phyloP scores from a whole-genome alignment of 2,113 vertebrate genomes.

The Vicugna pacos region DNA sequence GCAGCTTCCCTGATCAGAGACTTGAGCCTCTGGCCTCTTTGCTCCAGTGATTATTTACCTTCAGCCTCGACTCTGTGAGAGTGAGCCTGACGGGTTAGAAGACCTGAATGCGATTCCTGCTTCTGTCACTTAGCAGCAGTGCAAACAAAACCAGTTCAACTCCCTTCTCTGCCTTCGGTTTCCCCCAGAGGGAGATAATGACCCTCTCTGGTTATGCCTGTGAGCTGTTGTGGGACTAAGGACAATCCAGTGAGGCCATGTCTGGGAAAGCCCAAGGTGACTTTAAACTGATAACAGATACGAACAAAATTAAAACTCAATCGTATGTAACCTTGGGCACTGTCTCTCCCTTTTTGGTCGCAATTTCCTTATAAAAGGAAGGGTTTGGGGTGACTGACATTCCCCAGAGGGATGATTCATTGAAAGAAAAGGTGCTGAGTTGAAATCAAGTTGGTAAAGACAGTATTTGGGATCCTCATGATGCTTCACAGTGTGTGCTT shows the following conservation, averaged over 20 bases:
- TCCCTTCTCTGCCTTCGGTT: not conserved
- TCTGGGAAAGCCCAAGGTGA: not conserved
- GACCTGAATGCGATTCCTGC: not conserved
- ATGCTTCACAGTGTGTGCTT: accelerated
- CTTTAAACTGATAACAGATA: not conserved
- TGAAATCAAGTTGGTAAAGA: not conserved
- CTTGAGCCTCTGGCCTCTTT: not conserved
- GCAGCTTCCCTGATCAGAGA: not conserved
- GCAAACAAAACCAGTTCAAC: not conserved
- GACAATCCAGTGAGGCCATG: not conserved
- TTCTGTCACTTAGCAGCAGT: not conserved
- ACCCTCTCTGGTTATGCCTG: not conserved
- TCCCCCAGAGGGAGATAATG: accelerated
- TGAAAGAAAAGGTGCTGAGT: not conserved
- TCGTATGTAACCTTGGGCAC: not conserved
- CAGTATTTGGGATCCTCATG: not conserved
- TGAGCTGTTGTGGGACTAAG: not conserved
- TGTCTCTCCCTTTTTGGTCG: not conserved
- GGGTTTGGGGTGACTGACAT: not conserved
- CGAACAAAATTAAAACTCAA: not conserved
- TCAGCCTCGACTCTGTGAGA: not conserved
- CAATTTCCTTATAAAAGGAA: not conserved
- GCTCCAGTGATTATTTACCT: not conserved
- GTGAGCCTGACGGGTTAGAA: not conserved
- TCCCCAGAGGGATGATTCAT: not conserved